A percentile compares a stretch with the other conserved stretches of the same genome.
Conservation (phyloP, 1,140 invertebrate species). For the Myzus persicae region DNA sequence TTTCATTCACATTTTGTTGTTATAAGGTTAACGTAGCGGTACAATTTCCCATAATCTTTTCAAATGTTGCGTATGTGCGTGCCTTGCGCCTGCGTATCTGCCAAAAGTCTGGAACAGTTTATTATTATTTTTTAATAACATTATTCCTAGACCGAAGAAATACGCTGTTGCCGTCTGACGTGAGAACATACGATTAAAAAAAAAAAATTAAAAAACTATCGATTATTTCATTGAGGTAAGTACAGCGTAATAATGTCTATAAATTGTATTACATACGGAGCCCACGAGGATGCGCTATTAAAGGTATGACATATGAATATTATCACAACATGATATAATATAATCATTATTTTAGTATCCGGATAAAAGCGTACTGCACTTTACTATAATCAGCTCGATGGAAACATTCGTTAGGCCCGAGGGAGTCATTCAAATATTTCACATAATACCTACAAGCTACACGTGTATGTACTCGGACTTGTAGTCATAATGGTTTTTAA, state of each 20-base stretch:
- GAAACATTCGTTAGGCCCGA: neutral
- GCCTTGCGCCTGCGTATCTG: neutral
- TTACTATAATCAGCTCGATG: no score
- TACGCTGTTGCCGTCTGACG: neutral
- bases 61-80: neutral
- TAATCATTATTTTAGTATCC: neutral
- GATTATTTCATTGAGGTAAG: neutral
- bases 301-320: neutral
- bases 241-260: neutral
- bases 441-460: neutral
- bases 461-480: neutral
- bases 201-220: no score
- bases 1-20: neutral
- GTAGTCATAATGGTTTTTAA: neutral
- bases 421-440: neutral
- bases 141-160: neutral
- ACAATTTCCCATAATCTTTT: neutral
- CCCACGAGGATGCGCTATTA: neutral
- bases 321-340: neutral
- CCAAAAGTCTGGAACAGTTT: neutral
- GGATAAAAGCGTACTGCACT: neutral
- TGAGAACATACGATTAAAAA: neutral
- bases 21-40: neutral
- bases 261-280: no score
- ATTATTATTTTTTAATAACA: neutral